Percentiles rank a stretch among this genome's conserved stretches.
phyloP scores from a whole-genome alignment of 2,888 invertebrate species.

The Serrognathus titanus region DNA sequence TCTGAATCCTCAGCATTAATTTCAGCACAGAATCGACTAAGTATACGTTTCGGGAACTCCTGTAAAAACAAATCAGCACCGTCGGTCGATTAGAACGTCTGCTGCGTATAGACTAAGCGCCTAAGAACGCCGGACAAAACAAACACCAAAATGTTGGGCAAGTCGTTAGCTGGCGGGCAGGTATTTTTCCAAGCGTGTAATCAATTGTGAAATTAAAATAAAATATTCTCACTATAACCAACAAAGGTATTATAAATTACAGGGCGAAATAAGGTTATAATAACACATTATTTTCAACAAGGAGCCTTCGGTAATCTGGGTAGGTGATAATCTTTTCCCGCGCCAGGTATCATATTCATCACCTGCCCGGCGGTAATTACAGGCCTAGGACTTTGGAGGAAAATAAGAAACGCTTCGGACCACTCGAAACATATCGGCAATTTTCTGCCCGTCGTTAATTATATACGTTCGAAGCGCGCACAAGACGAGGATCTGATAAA shows the following conservation, averaged over 20 bases:
- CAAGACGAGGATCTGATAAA: neutral
- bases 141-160: slow-evolving; percentile 10
- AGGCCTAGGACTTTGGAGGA: slow-evolving; percentile 21
- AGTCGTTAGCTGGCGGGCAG: slow-evolving; percentile 4
- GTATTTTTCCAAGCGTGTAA: slow-evolving; percentile 9
- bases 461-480: slow-evolving; percentile 4
- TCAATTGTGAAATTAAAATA: slow-evolving; percentile 21
- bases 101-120: neutral
- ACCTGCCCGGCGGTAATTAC: slow-evolving; percentile 27
- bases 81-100: neutral
- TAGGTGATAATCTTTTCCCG: slow-evolving; percentile 26
- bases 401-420: slow-evolving; percentile 18
- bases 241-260: slow-evolving; percentile 20
- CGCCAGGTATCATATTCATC: slow-evolving; percentile 27
- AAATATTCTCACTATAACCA: slow-evolving; percentile 21
- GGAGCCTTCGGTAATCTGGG: slow-evolving; percentile 12
- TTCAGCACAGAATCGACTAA: neutral
- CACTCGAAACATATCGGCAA: slow-evolving; percentile 7
- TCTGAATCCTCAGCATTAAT: too few species aligned
- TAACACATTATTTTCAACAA: slow-evolving; percentile 15
- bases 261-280: slow-evolving; percentile 15
- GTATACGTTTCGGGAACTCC: slow-evolving; percentile 3
- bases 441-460: slow-evolving; percentile 9
- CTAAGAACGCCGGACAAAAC: neutral
- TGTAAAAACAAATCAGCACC: slow-evolving; percentile 3